Conservation (phyloP, 2,113 vertebrate genomes). For the Saguinus midas region DNA sequence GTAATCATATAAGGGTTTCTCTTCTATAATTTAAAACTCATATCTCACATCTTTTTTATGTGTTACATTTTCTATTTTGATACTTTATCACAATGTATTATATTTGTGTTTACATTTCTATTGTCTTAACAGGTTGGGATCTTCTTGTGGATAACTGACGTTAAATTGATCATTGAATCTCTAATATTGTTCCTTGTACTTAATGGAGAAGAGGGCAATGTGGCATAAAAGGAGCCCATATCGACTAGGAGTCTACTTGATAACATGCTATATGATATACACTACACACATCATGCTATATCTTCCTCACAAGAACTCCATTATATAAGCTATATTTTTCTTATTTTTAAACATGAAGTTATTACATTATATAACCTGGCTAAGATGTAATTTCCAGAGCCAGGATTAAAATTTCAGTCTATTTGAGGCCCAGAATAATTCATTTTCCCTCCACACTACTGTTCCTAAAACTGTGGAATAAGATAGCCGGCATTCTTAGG, state of each 20-base stretch:
- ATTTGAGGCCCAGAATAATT: not conserved
- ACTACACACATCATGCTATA: not conserved
- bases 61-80: not conserved
- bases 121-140: not conserved
- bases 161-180: not conserved
- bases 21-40: no score
- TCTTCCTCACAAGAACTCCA: not conserved
- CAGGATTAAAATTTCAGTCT: not conserved
- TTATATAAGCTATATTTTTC: not conserved
- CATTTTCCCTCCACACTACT: not conserved
- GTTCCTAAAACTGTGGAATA: not conserved
- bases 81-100: not conserved
- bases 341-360: not conserved
- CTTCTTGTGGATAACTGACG: not conserved
- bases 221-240: not conserved
- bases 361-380: not conserved
- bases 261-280: not conserved
- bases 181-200: not conserved
- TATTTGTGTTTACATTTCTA: not conserved
- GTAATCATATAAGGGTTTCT: no score
- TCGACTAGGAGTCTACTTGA: not conserved
- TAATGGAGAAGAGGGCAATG: not conserved
- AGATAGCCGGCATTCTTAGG: not conserved
- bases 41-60: not conserved
- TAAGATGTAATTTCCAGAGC: not conserved